Evolutionary conservation across 1,140 invertebrate species (phyloP).

Genomic region (Solen grandis): DNA sequence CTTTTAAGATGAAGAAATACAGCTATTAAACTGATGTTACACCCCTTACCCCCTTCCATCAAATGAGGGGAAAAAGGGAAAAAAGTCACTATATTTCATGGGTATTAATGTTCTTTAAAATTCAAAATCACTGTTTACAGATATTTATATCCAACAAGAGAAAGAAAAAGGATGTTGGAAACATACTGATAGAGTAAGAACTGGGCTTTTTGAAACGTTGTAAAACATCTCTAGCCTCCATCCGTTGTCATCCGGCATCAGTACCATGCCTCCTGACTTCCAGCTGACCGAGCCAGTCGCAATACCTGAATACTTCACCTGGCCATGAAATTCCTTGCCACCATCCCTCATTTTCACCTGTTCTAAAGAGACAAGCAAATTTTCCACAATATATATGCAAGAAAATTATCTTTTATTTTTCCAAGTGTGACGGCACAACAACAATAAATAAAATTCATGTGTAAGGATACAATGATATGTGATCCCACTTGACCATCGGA

Average conservation of each 20-base stretch:
- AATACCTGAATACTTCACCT: conserved; percentile 5
- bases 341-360: no score
- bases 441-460: no score
- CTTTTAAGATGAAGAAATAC: neutral
- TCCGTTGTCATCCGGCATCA: conserved; percentile 7
- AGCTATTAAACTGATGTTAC: neutral
- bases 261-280: conserved; percentile 2
- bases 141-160: neutral
- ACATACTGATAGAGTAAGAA: conserved; percentile 1
- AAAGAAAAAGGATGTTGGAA: neutral
- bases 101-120: no score
- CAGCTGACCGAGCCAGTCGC: conserved; percentile 12
- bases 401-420: no score
- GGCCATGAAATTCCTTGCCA: conserved; percentile 13
- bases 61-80: neutral
- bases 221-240: conserved; percentile 15
- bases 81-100: no score
- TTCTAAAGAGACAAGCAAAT: no score
- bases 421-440: no score
- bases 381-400: no score
- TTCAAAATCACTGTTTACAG: no score
- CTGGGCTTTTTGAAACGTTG: neutral
- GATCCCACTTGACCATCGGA: no score
- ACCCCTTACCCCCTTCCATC: neutral
- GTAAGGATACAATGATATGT: no score